phyloP scores from a whole-genome alignment of 2,888 invertebrate genomes.

The Cerastoderma edule region DNA sequence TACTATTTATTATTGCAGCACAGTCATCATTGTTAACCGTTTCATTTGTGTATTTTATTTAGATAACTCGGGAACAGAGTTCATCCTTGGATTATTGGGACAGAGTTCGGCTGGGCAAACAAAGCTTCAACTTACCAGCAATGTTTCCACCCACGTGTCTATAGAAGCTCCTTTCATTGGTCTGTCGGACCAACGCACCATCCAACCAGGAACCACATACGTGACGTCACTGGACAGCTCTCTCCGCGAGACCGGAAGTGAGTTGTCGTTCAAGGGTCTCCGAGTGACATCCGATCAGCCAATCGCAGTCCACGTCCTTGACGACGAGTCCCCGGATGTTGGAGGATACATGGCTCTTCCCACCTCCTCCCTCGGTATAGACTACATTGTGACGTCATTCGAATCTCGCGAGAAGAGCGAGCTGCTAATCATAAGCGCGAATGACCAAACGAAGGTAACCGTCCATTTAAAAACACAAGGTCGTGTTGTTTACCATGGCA shows the following conservation, averaged over 20 bases:
- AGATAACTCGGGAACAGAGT: conserved; percentile 37
- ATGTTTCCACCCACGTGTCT: conserved; percentile 28
- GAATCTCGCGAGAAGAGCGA: conserved; percentile 27
- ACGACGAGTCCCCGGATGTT: conserved; percentile 20
- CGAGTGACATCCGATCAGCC: conserved; percentile 37
- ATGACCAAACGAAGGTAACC: conserved; percentile 31
- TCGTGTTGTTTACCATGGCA: conserved; percentile 31
- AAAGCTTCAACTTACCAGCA: conserved; percentile 28
- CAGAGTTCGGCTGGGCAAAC: conserved; percentile 28
- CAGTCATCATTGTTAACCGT: too few relatives aligned
- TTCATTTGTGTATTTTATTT: too few relatives aligned
- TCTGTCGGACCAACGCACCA: conserved; percentile 17
- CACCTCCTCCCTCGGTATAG: conserved; percentile 18
- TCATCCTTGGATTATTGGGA: conserved; percentile 35
- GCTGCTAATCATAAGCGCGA: conserved; percentile 22
- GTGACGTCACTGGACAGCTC: conserved; percentile 30
- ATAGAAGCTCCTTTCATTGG: conserved; percentile 44
- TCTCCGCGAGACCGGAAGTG: conserved; percentile 30
- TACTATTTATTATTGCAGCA: too few relatives aligned
- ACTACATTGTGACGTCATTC: conserved; percentile 44
- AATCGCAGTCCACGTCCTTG: conserved; percentile 31
- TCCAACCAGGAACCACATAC: conserved; percentile 26
- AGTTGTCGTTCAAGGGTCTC: conserved; percentile 44
- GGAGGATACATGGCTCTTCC: conserved; percentile 43
- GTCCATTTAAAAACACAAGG: conserved; percentile 35